Evolutionary conservation across 2,888 invertebrate genomes (phyloP), one percentile per base, ranked within the genome.

Genomic region (Scotopteryx bipunctaria): DNA sequence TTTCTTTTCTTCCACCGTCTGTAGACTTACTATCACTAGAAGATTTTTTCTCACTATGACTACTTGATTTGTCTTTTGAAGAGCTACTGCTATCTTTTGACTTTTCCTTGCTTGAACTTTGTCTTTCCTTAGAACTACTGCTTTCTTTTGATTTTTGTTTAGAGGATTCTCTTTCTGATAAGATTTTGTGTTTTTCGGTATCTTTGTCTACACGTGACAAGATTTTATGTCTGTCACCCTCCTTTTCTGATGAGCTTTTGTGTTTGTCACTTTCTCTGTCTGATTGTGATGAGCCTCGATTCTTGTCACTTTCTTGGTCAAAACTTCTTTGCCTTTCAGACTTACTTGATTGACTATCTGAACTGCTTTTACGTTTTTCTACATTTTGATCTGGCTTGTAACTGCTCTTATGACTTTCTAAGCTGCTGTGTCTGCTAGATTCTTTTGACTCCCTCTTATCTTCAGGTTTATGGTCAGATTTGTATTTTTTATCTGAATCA

Each of bases 51-150:
- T 86, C 84, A 73, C 71, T 79, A 66, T 77, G 71, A 68, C 76
- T 82, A 65, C 72, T 77, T 33, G 81, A 78, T 65, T 80, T 87
- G 35, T 86, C 86, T 71, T 83, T 88, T 47, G 81, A 80, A 61
- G 83, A 81, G 71, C 73, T 80, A 70, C 74, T 78, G 38, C 62
- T 79, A 36, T 85, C 84, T 67, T 79, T 85, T 55, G 76, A 71
- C 62, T 79, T 86, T 17, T 87, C 87, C 57, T 80, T 85, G 63
- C 73, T 79, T 21, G 81, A 81, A 72, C 75, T 81, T 58, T 80
- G 74, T 67, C 79, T 87, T 52, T 86, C 84, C 62, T 81, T 83
- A 72, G 76, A 80, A 73, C 75, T 76, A 69, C 68, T 69, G 57
- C 81, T 79, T 65, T 78, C 83, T 62, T 73, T 72, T 57, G 78